Percentiles rank a stretch among this genome's conserved stretches.
Conservation (phyloP, 2,888 invertebrate species). For the Drosophila greeni region DNA sequence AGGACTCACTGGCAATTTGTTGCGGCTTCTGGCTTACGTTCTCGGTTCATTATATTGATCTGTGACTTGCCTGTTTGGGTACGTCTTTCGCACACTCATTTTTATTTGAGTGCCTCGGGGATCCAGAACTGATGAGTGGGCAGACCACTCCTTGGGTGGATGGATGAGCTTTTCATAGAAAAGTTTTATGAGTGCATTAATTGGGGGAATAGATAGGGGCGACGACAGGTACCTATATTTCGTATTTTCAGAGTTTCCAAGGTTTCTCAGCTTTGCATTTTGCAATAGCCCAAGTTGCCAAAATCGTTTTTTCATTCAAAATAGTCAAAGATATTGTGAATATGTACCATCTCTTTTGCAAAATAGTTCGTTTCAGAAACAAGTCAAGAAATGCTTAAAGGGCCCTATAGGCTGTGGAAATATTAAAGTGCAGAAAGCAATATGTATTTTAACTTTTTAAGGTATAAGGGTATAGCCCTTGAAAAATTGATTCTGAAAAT, state of each 20-base stretch:
- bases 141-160: not conserved
- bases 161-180: conserved; percentile 3
- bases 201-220: conserved; percentile 3
- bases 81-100: conserved; percentile 44
- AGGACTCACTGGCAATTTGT: conserved; percentile 49
- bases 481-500: no score
- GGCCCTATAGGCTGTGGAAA: no score
- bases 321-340: no score
- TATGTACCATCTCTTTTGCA: not conserved
- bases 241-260: not conserved
- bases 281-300: not conserved
- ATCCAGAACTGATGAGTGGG: conserved; percentile 12
- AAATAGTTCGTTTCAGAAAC: not conserved
- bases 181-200: conserved; percentile 26
- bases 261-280: not conserved
- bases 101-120: conserved; percentile 32
- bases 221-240: not conserved
- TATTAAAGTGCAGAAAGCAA: not conserved
- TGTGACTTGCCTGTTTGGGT: conserved; percentile 28
- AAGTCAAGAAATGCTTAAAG: not conserved
- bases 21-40: conserved; percentile 47
- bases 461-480: no score
- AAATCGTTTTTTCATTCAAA: not conserved
- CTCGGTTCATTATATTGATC: conserved; percentile 47
- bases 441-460: not conserved